These are phyloP conservation scores for Cyrtodaria siliqua DNA, from an alignment of 2,888 invertebrate species.

Conservation along the genomic window DNA sequence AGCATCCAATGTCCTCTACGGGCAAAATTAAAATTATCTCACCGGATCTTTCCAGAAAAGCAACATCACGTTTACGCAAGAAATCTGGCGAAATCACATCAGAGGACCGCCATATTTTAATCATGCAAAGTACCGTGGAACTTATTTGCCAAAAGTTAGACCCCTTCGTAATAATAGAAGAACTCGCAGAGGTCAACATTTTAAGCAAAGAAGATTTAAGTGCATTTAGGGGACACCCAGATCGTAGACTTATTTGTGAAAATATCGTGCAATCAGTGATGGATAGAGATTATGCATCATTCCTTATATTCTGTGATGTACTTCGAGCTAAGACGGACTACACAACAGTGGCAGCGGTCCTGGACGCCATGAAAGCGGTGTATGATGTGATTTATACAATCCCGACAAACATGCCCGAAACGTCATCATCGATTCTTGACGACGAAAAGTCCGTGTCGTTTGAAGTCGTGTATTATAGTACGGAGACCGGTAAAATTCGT, in stretches of 20 bases:
- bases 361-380: slow-evolving; percentile 79
- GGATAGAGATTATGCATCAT: slow-evolving; percentile 70
- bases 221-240: slow-evolving; percentile 75
- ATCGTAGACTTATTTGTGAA: slow-evolving; percentile 77
- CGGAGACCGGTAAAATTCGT: slow-evolving; percentile 75
- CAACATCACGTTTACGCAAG: slow-evolving; percentile 64
- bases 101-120: slow-evolving; percentile 72
- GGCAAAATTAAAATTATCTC: slow-evolving; percentile 75
- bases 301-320: slow-evolving; percentile 78
- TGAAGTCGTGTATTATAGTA: slow-evolving; percentile 80
- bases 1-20: slow-evolving; percentile 27
- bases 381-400: slow-evolving; percentile 78
- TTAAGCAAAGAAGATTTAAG: slow-evolving; percentile 71
- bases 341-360: slow-evolving; percentile 74
- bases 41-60: slow-evolving; percentile 71
- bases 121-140: slow-evolving; percentile 77
- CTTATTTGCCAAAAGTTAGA: slow-evolving; percentile 79
- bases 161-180: slow-evolving; percentile 74
- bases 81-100: slow-evolving; percentile 70
- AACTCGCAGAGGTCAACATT: slow-evolving; percentile 67
- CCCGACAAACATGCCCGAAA: slow-evolving; percentile 50
- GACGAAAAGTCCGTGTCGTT: slow-evolving; percentile 81
- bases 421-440: slow-evolving; percentile 71
- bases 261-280: slow-evolving; percentile 72
- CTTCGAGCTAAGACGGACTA: slow-evolving; percentile 70